Conservation (phyloP, 2,888 invertebrate species). For the Ophion ellenae region DNA sequence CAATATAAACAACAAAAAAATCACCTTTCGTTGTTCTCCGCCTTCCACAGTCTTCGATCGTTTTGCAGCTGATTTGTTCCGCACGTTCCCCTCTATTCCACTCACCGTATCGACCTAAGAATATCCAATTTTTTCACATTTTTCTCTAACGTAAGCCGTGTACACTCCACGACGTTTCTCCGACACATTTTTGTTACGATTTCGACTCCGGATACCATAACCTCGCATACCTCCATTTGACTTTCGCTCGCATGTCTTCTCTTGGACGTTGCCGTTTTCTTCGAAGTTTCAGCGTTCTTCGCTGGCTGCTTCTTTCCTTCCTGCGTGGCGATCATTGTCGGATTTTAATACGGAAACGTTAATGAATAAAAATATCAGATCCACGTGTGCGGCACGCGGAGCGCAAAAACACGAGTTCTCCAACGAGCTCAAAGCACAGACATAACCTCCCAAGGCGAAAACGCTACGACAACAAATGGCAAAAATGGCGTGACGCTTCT, state of each 20-base stretch:
- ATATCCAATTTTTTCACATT: conserved; percentile 7
- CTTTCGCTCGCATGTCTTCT: conserved; percentile 69
- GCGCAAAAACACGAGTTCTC: background rate
- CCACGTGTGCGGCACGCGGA: background rate
- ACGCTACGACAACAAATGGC: too few species aligned
- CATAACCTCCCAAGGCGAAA: too few species aligned
- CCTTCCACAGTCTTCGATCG: conserved; percentile 74
- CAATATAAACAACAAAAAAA: background rate
- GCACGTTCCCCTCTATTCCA: conserved; percentile 86
- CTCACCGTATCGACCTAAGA: conserved; percentile 87
- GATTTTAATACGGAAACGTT: background rate
- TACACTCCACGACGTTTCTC: background rate
- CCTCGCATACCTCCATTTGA: conserved; percentile 73
- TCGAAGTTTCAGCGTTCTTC: background rate
- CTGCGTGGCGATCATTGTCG: background rate
- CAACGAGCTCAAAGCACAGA: background rate
- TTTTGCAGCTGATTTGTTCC: conserved; percentile 81
- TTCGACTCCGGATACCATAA: conserved; percentile 35
- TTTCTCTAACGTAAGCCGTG: background rate
- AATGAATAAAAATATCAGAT: background rate
- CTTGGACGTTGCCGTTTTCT: conserved; percentile 63
- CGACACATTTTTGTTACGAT: background rate
- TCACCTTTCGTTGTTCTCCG: conserved; percentile 78
- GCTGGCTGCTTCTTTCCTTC: background rate
- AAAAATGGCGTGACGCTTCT: too few species aligned